Percentiles rank a stretch among this genome's conserved stretches.
These are phyloP conservation scores for Cataglyphis hispanica DNA, from an alignment of 1,140 invertebrate genomes.

Conservation along the genomic window DNA sequence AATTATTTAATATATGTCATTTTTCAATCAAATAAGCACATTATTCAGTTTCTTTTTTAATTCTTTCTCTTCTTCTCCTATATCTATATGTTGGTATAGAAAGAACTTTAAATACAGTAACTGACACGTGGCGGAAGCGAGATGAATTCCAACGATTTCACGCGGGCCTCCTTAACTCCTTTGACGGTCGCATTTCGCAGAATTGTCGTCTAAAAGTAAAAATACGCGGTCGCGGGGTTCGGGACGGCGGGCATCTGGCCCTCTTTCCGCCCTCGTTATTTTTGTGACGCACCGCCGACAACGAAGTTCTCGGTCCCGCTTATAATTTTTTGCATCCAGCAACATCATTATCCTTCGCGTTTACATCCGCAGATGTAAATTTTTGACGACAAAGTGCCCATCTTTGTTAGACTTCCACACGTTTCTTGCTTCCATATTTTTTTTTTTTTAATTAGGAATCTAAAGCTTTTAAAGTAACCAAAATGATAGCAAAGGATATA, in stretches of 20 bases:
- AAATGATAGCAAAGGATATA: neutral
- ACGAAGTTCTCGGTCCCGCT: neutral
- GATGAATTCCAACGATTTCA: conserved; percentile 77
- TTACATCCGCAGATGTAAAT: conserved; percentile 8
- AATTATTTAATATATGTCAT: neutral
- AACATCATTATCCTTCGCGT: conserved; percentile 22
- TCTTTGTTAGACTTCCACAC: conserved; percentile 6
- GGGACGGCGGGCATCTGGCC: conserved; percentile 72
- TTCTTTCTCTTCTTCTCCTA: neutral
- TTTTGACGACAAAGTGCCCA: neutral
- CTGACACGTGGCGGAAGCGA: conserved; percentile 74
- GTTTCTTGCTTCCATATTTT: neutral
- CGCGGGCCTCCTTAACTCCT: conserved; percentile 77
- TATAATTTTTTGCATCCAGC: conserved; percentile 54
- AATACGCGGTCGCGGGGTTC: conserved; percentile 74
- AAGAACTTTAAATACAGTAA: conserved; percentile 78
- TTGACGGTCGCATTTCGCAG: conserved; percentile 80
- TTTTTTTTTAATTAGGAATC: neutral
- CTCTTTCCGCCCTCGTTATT: conserved; percentile 69
- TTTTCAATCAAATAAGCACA: neutral
- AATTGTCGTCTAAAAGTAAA: conserved; percentile 80
- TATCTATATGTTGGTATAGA: conserved; percentile 49
- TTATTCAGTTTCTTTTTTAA: neutral
- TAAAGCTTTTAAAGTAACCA: neutral
- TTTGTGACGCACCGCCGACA: conserved; percentile 47